Conservation (phyloP, 2,888 invertebrate species). For the Nomada ruficornis region DNA sequence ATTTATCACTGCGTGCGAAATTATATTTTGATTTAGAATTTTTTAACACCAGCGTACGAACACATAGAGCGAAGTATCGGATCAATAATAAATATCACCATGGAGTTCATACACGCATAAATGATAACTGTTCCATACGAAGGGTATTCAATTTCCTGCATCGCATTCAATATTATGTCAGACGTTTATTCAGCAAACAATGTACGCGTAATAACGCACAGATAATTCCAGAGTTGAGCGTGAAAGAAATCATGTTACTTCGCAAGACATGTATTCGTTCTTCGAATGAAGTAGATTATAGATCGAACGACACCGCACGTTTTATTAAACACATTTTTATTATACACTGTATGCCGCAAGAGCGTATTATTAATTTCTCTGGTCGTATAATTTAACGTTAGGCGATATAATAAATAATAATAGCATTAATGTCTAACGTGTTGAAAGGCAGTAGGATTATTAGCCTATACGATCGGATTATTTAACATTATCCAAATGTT, state of each 20-base stretch:
- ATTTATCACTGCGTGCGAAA: not conserved
- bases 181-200: slow-evolving; percentile 50
- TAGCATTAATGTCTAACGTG: no score
- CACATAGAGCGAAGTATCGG: slow-evolving; percentile 41
- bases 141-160: slow-evolving; percentile 69
- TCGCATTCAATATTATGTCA: slow-evolving; percentile 61
- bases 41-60: slow-evolving; percentile 1
- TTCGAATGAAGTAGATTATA: no score
- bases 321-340: no score
- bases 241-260: not conserved
- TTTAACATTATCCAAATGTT: slow-evolving; percentile 24
- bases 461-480: no score
- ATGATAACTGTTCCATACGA: slow-evolving; percentile 61
- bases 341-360: no score
- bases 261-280: not conserved
- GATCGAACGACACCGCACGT: no score
- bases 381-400: no score
- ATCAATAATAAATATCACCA: slow-evolving; percentile 58
- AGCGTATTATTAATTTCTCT: no score
- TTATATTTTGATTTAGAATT: not conserved
- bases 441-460: no score
- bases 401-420: no score
- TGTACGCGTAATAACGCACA: slow-evolving; percentile 15
- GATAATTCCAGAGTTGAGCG: slow-evolving; percentile 23
- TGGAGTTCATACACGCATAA: slow-evolving; percentile 65